Evolutionary conservation across 37 sponge, comb jelly and placozoan species (phyloP).

Genomic region (Axinella damicornis): DNA sequence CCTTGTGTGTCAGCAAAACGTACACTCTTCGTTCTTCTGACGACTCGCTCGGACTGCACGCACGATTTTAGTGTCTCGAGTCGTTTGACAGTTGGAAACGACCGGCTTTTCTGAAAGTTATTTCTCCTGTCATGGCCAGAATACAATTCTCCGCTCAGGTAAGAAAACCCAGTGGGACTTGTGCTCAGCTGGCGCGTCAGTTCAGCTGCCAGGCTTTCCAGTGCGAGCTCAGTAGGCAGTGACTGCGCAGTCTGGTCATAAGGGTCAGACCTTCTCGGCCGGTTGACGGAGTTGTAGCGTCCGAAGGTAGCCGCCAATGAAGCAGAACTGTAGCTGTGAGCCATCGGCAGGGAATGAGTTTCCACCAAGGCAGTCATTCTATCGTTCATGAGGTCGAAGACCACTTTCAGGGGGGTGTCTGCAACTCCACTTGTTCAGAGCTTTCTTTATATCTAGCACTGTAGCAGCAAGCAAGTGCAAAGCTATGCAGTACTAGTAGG

Average conservation of each 20-base stretch:
- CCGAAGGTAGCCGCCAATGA: neutral
- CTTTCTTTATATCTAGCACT: too few species aligned
- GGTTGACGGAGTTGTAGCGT: neutral
- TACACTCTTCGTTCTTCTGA: slow-evolving; percentile 70
- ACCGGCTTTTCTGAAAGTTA: slow-evolving; percentile 23
- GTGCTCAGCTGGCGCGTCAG: slow-evolving; percentile 1
- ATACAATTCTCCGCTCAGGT: slow-evolving; percentile 4
- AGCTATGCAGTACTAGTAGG: too few species aligned
- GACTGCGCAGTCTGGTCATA: neutral
- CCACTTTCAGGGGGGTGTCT: too few species aligned
- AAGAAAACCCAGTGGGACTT: slow-evolving; percentile 38
- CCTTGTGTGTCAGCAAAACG: slow-evolving; percentile 87
- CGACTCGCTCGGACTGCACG: neutral
- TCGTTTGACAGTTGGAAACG: slow-evolving; percentile 33
- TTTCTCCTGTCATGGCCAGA: neutral
- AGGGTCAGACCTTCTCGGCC: neutral
- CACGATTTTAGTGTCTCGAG: slow-evolving; percentile 8
- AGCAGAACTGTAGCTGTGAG: neutral
- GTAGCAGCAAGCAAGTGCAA: neutral
- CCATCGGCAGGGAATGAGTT: slow-evolving; percentile 6
- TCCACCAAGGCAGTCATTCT: slow-evolving; percentile 28
- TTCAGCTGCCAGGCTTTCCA: slow-evolving; percentile 35
- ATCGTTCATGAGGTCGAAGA: neutral
- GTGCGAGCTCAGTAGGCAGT: neutral
- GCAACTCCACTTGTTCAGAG: too few species aligned